A percentile compares a stretch with the other conserved stretches of the same genome.
Evolutionary conservation across 1,140 invertebrate genomes (phyloP).

Genomic region (Portunus trituberculatus): DNA sequence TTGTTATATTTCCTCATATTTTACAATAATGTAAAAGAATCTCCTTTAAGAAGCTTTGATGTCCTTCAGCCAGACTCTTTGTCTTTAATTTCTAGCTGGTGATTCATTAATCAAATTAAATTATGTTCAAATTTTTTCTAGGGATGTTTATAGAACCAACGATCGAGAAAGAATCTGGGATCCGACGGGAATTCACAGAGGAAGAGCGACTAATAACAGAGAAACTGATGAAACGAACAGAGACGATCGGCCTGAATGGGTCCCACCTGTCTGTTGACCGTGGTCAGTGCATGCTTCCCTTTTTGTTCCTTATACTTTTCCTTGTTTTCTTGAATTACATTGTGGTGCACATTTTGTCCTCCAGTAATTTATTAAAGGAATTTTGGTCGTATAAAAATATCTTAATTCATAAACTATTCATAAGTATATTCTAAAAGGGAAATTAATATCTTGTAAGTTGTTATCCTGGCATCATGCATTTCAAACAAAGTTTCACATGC

Average conservation of each 20-base stretch:
- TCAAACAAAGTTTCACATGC: too few relatives aligned
- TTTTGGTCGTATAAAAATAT: neutral
- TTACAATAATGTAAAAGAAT: too few relatives aligned
- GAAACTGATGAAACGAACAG: slow-evolving; percentile 74
- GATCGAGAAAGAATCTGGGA: slow-evolving; percentile 74
- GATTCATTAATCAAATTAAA: too few relatives aligned
- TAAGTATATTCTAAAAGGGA: too few relatives aligned
- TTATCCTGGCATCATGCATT: too few relatives aligned
- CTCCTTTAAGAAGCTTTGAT: too few relatives aligned
- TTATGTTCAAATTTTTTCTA: neutral
- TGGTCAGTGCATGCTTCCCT: slow-evolving; percentile 39
- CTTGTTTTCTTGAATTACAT: neutral
- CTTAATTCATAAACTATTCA: too few relatives aligned
- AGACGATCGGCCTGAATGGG: slow-evolving; percentile 72
- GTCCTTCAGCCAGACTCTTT: too few relatives aligned
- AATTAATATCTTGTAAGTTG: too few relatives aligned
- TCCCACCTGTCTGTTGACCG: slow-evolving; percentile 74
- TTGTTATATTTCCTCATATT: too few relatives aligned
- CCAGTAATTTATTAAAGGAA: neutral
- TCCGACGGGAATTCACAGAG: slow-evolving; percentile 66
- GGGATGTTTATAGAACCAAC: slow-evolving; percentile 78
- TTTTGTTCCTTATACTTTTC: neutral
- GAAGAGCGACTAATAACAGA: slow-evolving; percentile 73
- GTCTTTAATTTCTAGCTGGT: too few relatives aligned
- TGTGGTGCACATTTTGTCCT: neutral